Conservation (phyloP, 1,140 invertebrate genomes). For the Marisa cornuarietis region DNA sequence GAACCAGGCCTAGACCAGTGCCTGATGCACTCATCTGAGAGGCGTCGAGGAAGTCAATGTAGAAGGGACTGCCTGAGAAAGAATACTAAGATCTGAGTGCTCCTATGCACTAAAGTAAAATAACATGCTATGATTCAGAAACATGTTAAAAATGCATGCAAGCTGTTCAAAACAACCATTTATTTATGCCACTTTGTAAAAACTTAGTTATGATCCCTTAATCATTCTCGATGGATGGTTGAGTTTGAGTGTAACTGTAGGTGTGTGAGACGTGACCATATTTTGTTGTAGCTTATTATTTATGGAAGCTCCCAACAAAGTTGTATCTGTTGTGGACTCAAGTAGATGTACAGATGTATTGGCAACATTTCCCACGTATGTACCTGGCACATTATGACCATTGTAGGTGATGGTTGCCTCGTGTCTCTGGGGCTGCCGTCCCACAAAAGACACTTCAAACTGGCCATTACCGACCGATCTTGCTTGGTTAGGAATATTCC, state of each 20-base stretch:
- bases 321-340: neutral
- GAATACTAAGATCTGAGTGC: neutral
- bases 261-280: too few relatives aligned
- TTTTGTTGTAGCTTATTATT: too few relatives aligned
- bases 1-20: conserved; percentile 70
- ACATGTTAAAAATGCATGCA: too few relatives aligned
- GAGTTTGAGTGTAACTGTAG: too few relatives aligned
- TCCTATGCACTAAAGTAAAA: too few relatives aligned
- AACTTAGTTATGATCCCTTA: too few relatives aligned
- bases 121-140: too few relatives aligned
- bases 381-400: conserved; percentile 93
- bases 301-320: too few relatives aligned
- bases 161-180: too few relatives aligned
- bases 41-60: conserved; percentile 57
- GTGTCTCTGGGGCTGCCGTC: conserved; percentile 91
- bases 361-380: neutral
- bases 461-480: conserved; percentile 92
- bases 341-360: neutral
- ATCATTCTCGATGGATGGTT: too few relatives aligned
- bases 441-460: conserved; percentile 95
- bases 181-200: too few relatives aligned
- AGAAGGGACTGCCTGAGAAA: conserved; percentile 58
- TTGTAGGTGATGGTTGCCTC: conserved; percentile 97
- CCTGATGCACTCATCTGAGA: conserved; percentile 46
- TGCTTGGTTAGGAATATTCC: conserved; percentile 97